Evolutionary conservation across 37 sponge, comb jelly and placozoan genomes (phyloP), one percentile per base, ranked within the genome.

Genomic region (Halisarca cf. caerulea): DNA sequence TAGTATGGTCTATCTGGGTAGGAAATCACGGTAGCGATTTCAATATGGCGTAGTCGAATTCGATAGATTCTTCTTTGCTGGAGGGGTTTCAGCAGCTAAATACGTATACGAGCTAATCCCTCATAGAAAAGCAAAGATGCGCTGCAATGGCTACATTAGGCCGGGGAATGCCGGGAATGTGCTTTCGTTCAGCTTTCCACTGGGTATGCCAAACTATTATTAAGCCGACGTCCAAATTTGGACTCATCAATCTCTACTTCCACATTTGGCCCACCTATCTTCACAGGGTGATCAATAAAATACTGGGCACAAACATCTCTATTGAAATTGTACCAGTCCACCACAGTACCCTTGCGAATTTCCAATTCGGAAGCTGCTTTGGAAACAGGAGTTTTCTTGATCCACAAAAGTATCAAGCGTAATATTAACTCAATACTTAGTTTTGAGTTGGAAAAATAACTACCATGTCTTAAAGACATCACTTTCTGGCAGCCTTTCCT

Each of bases 221-320:
- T 82, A 47, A 73, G 72, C 18, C 83, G 2, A 18, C 64, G 33
- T 3, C 83, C 88, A 39, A 82, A 88, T 61, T 74, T 82, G 18
- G 43, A 45, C n/a, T 87, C 71, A 57, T 87, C 80, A 1, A 86
- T 86, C 66, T 86, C 86, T n/a, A 86, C 62, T 79, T 30, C 61
- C 28, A 8, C 20, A 42, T 66, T 66, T 43, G 79, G 61, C 35
- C 79, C 86, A 14, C 88, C 88, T 32, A 87, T 87, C 23, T 14
- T 42, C 15, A 68, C 23, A 30, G 88, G 88, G 42, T 87, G 82
- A 54, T 71, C 83, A 24, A 82, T 34, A 43, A 82, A 82, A 30
- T 88, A 73, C 39, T 60, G 51, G 20, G 61, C 79, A 62, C 83
- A 74, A 27, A 88, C 60, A 77, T 72, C 79, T 47, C 78, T 1